These are phyloP conservation scores for Diorhabda sublineata DNA, from an alignment of 1,140 invertebrate species.

Conservation along the genomic window DNA sequence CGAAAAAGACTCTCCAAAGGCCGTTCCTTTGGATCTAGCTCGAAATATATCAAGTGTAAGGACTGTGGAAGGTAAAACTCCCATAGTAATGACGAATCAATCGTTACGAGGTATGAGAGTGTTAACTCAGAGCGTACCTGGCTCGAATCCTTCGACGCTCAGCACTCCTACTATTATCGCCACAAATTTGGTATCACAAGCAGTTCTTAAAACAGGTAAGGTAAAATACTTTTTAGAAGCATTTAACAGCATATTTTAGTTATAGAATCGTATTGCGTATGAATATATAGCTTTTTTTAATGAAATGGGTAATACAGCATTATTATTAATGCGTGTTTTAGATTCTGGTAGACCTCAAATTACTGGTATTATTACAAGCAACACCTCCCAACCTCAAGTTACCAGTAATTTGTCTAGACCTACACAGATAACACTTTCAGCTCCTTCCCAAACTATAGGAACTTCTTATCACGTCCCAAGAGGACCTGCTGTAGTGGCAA, in stretches of 20 bases:
- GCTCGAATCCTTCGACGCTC: conserved; percentile 27
- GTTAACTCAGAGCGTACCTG: conserved; percentile 30
- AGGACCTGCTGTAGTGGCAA: conserved; percentile 46
- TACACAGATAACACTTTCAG: conserved; percentile 42
- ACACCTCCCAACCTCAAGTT: conserved; percentile 33
- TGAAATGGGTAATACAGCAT: background rate
- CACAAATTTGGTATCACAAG: conserved; percentile 43
- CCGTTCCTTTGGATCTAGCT: conserved; percentile 43
- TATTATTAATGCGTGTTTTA: conserved; percentile 23
- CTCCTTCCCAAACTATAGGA: conserved; percentile 34
- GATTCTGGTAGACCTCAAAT: conserved; percentile 37
- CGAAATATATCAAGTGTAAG: conserved; percentile 37
- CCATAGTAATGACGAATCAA: conserved; percentile 41
- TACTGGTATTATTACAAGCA: conserved; percentile 32
- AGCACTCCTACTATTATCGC: conserved; percentile 40
- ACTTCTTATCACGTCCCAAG: conserved; percentile 45
- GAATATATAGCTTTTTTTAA: conserved; percentile 1
- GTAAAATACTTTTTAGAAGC: background rate
- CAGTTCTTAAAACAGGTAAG: conserved; percentile 43
- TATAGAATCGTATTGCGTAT: background rate
- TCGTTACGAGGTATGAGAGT: conserved; percentile 41
- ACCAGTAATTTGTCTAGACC: conserved; percentile 38
- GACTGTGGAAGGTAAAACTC: conserved; percentile 39
- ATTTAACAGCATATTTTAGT: background rate
- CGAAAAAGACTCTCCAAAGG: conserved; percentile 43